A percentile compares a stretch with the other conserved stretches of the same genome.
Conservation (phyloP, 2,113 vertebrate genomes). For the Bubo bubo region DNA sequence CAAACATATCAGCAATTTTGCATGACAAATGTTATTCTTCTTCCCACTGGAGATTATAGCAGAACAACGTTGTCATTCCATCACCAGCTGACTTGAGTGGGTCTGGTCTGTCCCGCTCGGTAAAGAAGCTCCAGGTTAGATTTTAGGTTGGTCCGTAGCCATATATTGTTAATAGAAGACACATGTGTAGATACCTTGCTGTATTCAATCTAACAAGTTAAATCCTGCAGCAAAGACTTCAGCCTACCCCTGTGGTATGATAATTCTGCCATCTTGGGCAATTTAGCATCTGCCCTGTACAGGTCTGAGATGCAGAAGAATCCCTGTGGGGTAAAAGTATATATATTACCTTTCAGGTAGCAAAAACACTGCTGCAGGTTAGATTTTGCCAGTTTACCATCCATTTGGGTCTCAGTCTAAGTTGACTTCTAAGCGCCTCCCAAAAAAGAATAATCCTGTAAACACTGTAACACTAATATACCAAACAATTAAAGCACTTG, state of each 20-base stretch:
- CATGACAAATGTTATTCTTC: not conserved
- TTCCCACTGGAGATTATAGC: not conserved
- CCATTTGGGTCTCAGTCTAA: not conserved
- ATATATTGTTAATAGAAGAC: not conserved
- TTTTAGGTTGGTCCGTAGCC: not conserved
- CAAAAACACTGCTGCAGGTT: not conserved
- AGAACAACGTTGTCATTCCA: not conserved
- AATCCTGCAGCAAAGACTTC: not conserved
- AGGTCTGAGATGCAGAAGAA: not conserved
- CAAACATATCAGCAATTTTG: not conserved
- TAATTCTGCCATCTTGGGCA: not conserved
- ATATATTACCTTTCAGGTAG: not conserved
- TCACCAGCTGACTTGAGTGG: accelerated
- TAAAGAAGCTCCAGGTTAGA: not conserved
- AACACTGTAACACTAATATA: not conserved
- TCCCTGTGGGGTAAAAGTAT: not conserved
- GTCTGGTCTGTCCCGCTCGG: accelerated
- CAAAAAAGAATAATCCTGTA: not conserved
- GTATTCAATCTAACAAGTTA: not conserved
- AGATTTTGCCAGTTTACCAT: not conserved
- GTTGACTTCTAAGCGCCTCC: not conserved
- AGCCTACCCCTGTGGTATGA: not conserved
- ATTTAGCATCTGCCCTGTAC: not conserved
- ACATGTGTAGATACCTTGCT: accelerated
- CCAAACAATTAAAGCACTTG: conserved; percentile 4